Evolutionary conservation across 2,888 invertebrate species (phyloP).

Genomic region (Scaptomyza polygonia): DNA sequence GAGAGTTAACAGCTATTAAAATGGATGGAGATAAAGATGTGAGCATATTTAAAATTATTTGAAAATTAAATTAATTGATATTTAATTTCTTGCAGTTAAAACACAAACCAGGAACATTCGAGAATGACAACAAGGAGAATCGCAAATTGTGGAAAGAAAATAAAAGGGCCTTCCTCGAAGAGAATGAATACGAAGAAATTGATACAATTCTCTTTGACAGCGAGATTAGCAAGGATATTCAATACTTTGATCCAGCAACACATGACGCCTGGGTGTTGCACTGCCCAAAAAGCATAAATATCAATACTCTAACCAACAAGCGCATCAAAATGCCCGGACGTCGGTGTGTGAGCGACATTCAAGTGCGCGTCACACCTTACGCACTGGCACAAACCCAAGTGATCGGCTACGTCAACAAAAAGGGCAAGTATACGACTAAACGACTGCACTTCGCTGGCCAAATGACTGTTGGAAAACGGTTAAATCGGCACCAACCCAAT

Average conservation of each 20-base stretch:
- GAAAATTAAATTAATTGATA: not conserved
- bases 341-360: conserved; percentile 43
- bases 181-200: conserved; percentile 22
- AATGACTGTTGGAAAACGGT: conserved; percentile 52
- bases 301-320: conserved; percentile 24
- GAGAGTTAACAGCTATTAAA: not conserved
- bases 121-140: not conserved
- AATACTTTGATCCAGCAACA: conserved; percentile 35
- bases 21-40: not conserved
- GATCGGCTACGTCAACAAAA: conserved; percentile 53
- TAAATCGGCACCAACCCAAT: conserved; percentile 18
- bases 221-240: conserved; percentile 28
- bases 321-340: conserved; percentile 62
- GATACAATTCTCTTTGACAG: not conserved
- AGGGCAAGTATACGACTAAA: conserved; percentile 41
- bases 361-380: conserved; percentile 47
- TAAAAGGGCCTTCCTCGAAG: conserved; percentile 47
- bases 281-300: conserved; percentile 53
- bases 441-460: conserved; percentile 40
- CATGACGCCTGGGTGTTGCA: conserved; percentile 65
- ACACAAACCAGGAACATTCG: not conserved
- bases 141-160: conserved; percentile 9
- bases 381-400: conserved; percentile 6
- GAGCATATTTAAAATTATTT: not conserved
- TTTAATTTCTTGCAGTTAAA: not conserved